Evolutionary conservation across 1,140 invertebrate genomes (phyloP).

Genomic region (Phocides pigmalion): DNA sequence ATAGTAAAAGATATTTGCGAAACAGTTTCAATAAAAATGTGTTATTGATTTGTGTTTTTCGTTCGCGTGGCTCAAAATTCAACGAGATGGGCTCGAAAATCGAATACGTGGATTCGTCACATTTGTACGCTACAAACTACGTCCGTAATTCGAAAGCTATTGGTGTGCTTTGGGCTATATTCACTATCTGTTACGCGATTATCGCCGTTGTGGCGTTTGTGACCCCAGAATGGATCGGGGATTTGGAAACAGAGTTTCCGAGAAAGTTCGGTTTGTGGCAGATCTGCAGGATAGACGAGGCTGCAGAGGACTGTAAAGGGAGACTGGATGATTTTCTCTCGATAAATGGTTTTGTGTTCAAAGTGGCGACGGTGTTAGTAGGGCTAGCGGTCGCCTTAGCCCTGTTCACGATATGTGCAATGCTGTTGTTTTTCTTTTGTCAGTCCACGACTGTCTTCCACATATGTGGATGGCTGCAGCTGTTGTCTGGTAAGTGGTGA

Average conservation of each 20-base stretch:
- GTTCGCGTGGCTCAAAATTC: slow-evolving; percentile 45
- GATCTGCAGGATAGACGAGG: slow-evolving; percentile 89
- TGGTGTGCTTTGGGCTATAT: slow-evolving; percentile 98
- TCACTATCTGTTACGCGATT: slow-evolving; percentile 98
- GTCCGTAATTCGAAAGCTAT: slow-evolving; percentile 98
- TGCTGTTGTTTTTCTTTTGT: slow-evolving; percentile 97
- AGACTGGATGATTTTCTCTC: slow-evolving; percentile 92
- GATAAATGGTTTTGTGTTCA: slow-evolving; percentile 89
- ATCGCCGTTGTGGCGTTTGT: slow-evolving; percentile 97
- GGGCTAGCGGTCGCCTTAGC: slow-evolving; percentile 93
- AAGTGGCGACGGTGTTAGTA: slow-evolving; percentile 94
- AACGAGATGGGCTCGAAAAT: slow-evolving; percentile 93
- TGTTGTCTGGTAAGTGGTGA: slow-evolving; percentile 92
- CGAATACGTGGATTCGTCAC: slow-evolving; percentile 94
- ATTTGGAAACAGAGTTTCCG: slow-evolving; percentile 92
- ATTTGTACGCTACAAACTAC: slow-evolving; percentile 96
- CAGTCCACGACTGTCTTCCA: slow-evolving; percentile 96
- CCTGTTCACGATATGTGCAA: slow-evolving; percentile 92
- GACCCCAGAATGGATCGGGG: slow-evolving; percentile 97
- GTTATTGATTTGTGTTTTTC: slow-evolving; percentile 47
- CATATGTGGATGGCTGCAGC: slow-evolving; percentile 96
- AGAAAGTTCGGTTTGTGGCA: slow-evolving; percentile 97
- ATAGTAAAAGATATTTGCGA: slow-evolving; percentile 27
- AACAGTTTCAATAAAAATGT: slow-evolving; percentile 49
- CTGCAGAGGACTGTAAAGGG: slow-evolving; percentile 91